Conservation (phyloP, 2,113 vertebrate genomes). For the Corydoras maculifer region DNA sequence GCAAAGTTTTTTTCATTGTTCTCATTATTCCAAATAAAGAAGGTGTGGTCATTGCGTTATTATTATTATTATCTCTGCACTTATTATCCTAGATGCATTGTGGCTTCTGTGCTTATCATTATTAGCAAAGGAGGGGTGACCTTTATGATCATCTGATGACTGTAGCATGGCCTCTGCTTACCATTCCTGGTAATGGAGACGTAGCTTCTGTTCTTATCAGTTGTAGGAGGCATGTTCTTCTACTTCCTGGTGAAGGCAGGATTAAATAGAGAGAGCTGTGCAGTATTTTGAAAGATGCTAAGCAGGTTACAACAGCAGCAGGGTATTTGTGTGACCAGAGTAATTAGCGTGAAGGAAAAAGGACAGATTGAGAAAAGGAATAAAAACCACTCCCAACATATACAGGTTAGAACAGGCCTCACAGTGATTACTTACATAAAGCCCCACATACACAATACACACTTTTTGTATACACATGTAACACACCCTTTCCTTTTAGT, state of each 20-base stretch:
- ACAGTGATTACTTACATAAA: background rate
- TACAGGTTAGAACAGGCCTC: constrained; percentile 26
- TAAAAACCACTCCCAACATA: constrained; percentile 20
- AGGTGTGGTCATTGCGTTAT: no score
- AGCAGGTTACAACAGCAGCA: background rate
- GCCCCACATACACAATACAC: constrained; percentile 7
- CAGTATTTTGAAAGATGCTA: background rate
- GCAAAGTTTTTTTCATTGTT: no score
- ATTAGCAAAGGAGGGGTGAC: no score
- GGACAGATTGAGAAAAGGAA: constrained; percentile 12
- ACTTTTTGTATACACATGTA: background rate
- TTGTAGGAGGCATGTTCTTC: background rate
- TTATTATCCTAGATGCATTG: no score
- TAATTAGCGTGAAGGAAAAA: constrained; percentile 8
- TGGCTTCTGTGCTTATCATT: no score
- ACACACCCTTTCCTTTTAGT: constrained; percentile 26
- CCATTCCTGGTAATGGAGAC: background rate
- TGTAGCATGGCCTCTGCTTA: background rate
- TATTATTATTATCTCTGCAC: no score
- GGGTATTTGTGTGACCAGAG: background rate
- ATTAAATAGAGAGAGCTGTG: background rate
- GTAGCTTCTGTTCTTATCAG: background rate
- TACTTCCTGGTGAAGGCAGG: background rate
- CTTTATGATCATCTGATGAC: no score
- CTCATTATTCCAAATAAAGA: no score